These are phyloP conservation scores for Drosophila tropicalis DNA, from an alignment of 1,140 invertebrate genomes.

Conservation along the genomic window DNA sequence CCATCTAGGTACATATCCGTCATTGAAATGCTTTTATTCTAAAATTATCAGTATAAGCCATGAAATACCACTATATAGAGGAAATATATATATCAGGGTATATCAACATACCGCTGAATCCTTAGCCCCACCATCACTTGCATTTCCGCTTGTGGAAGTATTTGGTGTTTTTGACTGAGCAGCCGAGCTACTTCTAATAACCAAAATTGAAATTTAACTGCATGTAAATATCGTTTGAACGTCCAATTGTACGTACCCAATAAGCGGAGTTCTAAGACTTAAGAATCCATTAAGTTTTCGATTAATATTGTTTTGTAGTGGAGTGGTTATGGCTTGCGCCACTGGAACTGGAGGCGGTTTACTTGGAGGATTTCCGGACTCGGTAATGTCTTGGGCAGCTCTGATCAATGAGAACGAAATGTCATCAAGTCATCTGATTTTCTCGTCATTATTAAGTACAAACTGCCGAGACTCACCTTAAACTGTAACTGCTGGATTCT, in stretches of 20 bases:
- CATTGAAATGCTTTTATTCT: conserved; percentile 95
- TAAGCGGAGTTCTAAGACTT: conserved; percentile 90
- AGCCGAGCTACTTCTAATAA: conserved; percentile 45
- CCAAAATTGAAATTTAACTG: not conserved
- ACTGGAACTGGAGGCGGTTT: conserved; percentile 62
- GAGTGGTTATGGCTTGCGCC: conserved; percentile 56
- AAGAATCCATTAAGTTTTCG: conserved; percentile 88
- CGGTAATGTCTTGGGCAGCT: conserved; percentile 66
- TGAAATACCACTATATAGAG: not conserved
- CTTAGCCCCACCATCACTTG: conserved; percentile 57
- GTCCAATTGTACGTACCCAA: conserved; percentile 85
- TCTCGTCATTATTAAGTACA: not conserved
- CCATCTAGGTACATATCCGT: conserved; percentile 98
- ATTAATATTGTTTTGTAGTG: conserved; percentile 81
- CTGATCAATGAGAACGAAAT: conserved; percentile 23
- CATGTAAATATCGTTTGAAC: not conserved
- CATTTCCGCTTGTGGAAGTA: conserved; percentile 80
- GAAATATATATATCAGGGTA: conserved; percentile 6
- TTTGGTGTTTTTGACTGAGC: conserved; percentile 88
- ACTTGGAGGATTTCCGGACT: conserved; percentile 57
- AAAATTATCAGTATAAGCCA: too few relatives aligned
- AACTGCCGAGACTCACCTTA: conserved; percentile 57
- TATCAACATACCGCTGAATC: conserved; percentile 61
- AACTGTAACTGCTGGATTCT: conserved; percentile 79
- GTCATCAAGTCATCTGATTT: not conserved